Conservation (phyloP, 2,888 invertebrate species). For the Dasypogon diadema region DNA sequence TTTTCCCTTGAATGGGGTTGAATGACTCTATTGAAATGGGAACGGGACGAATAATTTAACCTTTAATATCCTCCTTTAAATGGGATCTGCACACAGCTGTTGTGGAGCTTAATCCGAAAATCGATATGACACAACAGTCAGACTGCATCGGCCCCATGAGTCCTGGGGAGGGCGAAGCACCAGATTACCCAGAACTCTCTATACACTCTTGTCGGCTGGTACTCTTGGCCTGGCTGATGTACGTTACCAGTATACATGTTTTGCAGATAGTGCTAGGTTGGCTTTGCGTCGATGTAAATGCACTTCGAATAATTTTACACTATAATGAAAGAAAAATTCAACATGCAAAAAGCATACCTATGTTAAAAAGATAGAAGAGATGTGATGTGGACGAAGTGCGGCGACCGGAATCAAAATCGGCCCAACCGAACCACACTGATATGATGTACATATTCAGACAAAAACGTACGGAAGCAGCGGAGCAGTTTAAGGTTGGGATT, state of each 20-base stretch:
- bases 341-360: constrained; percentile 41
- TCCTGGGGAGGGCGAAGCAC: not conserved
- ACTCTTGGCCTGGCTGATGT: not conserved
- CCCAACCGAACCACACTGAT: not conserved
- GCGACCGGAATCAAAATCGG: constrained; percentile 9
- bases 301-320: constrained; percentile 45
- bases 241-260: too few species aligned
- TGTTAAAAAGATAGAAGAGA: constrained; percentile 15
- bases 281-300: constrained; percentile 44
- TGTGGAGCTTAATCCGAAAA: constrained; percentile 45
- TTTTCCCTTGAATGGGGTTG: constrained; percentile 14
- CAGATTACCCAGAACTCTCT: constrained; percentile 16
- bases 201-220: too few species aligned
- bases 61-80: constrained; percentile 47
- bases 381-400: not conserved
- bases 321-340: constrained; percentile 23
- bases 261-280: too few species aligned
- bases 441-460: not conserved
- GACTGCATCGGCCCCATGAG: constrained; percentile 22
- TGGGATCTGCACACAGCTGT: constrained; percentile 20
- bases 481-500: constrained; percentile 15
- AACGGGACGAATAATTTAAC: constrained; percentile 46
- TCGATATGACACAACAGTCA: constrained; percentile 39
- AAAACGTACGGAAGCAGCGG: constrained; percentile 2
- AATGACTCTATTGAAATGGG: constrained; percentile 34